Base-by-base conservation (phyloP, 2,797 vertebrate genomes). In the Enteromius mattozi region DNA sequence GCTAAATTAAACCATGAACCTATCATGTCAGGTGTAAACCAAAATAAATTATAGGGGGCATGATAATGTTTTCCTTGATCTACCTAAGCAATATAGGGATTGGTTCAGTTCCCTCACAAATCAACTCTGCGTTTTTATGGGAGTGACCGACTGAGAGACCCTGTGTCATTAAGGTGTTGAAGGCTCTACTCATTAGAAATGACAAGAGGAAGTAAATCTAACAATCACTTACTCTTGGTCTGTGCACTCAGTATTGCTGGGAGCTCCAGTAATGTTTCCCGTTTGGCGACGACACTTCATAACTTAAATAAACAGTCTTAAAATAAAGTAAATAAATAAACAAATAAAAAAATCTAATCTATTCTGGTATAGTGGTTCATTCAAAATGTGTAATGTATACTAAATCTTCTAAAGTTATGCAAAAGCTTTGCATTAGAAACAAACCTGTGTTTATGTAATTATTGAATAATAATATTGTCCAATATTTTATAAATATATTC, bases 101-200 rank as follows among this genome's bases (percentile, higher is more conserved):
- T 84, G 66, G 54, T 80, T 81, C 85, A 89, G 81, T 88, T 92
- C 89, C 77, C 88, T 71, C 76, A 79, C 86, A 85, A 91, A 91
- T 90, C 90, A 92, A 92, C 87, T 89, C 80, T 86, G 85, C 82
- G 84, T 87, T 68, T 77, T 92, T 90, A 88, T 83, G 85, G 87
- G 89, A 90, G 86, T 87, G 89, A 88, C 54, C 59, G 90, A 88
- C 74, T 83, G 89, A 91, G 84, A 65, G 88, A 90, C 85, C 79
- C 37, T 9, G 0, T 30, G 49, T 82, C 88, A 85, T 82, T 35
- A 19, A 90, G 81, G 65, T 90, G 54, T 27, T 80, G 85, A 87
- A 91, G 87, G 89, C 86, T 86, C 89, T 83, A 89, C 92, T 92
- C 92, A 93, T 94, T 93, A 92, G 88, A 92, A 86, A 87, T 90